A percentile compares a stretch with the other conserved stretches of the same genome.
Conservation (phyloP, 2,113 vertebrate genomes). For the Onychostruthus taczanowskii region DNA sequence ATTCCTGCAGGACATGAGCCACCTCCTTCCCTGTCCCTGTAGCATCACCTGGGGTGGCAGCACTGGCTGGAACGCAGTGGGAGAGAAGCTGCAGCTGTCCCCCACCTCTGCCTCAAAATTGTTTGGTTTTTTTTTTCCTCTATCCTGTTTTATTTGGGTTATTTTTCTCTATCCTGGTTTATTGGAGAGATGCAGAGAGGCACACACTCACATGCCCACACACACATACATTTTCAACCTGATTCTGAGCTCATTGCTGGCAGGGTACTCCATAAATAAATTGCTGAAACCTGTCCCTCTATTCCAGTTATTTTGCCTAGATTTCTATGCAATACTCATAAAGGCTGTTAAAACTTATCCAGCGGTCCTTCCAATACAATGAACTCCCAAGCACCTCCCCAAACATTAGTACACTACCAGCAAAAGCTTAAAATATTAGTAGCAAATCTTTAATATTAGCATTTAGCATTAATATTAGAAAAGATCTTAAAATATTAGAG, state of each 20-base stretch:
- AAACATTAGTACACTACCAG: not conserved
- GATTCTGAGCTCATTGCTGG: not conserved
- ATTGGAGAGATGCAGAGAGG: not conserved
- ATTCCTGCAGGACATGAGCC: not conserved
- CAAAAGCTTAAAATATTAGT: conserved; percentile 47
- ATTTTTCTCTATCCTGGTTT: not conserved
- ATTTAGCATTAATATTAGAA: conserved; percentile 59
- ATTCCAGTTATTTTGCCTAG: not conserved
- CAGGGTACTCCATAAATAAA: not conserved
- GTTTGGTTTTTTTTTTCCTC: not conserved
- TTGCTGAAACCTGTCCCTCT: not conserved
- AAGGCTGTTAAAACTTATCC: not conserved
- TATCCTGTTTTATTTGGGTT: not conserved
- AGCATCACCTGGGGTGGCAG: not conserved
- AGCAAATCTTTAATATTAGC: conserved; percentile 39
- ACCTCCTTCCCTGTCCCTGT: not conserved
- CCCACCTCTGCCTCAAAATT: not conserved
- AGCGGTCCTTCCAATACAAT: not conserved
- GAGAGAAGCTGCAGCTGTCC: not conserved
- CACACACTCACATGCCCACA: not conserved
- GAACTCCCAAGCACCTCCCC: not conserved
- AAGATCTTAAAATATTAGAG: conserved; percentile 61
- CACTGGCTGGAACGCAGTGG: fast-evolving
- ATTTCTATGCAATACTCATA: not conserved
- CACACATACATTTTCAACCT: not conserved